Conservation (phyloP, 2,113 vertebrate genomes). For the Oryzias curvinotus region DNA sequence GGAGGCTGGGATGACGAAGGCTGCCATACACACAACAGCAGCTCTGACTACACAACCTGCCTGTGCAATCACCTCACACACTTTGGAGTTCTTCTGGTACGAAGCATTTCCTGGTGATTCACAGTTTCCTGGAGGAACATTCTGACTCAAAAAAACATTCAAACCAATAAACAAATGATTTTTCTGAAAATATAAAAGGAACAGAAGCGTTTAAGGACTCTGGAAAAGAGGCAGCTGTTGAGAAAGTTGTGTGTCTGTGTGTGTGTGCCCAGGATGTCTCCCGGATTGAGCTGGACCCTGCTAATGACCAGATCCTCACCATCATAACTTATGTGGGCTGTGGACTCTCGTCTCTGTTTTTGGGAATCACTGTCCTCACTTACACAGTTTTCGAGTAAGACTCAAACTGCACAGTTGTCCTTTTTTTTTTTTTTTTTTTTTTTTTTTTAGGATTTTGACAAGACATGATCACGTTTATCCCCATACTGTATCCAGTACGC, state of each 20-base stretch:
- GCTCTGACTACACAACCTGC: conserved; percentile 83
- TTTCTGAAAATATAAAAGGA: too few species aligned
- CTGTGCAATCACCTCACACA: conserved; percentile 92
- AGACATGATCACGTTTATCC: too few species aligned
- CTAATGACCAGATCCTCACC: conserved; percentile 78
- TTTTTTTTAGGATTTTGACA: neutral
- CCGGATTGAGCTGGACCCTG: conserved; percentile 63
- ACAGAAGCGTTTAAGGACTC: neutral
- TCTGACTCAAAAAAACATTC: neutral
- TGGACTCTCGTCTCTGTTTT: conserved; percentile 85
- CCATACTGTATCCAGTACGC: too few species aligned
- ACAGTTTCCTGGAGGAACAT: neutral
- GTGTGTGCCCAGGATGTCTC: conserved; percentile 77
- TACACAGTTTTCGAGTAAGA: conserved; percentile 87
- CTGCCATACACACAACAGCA: conserved; percentile 79
- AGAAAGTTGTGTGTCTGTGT: conserved; percentile 1
- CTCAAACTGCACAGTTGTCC: neutral
- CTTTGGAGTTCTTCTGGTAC: conserved; percentile 90
- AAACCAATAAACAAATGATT: neutral
- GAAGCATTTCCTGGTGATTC: neutral
- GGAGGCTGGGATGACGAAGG: conserved; percentile 86
- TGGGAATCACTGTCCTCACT: conserved; percentile 83
- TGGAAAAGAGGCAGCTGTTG: neutral
- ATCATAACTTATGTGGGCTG: conserved; percentile 85
- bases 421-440: neutral